Conservation (phyloP, 1,140 invertebrate genomes). For the Nilaparvata lugens region DNA sequence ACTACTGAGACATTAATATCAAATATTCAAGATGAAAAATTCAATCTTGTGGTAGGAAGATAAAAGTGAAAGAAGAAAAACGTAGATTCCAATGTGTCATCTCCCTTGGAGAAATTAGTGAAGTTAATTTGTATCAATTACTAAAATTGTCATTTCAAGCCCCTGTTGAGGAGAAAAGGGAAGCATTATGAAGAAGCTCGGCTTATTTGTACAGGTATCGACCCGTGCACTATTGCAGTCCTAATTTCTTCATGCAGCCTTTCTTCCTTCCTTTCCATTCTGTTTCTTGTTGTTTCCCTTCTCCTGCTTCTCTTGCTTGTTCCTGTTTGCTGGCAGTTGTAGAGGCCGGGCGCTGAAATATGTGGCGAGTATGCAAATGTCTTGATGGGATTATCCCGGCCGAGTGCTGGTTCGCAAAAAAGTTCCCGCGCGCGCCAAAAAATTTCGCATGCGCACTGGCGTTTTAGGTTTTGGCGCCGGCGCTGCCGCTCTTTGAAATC, state of each 20-base stretch:
- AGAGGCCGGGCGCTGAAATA: conserved; percentile 10
- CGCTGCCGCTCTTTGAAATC: conserved; percentile 1
- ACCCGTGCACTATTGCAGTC: conserved; percentile 13
- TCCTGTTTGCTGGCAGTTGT: not conserved
- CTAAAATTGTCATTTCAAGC: not conserved
- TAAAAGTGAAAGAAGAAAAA: no score
- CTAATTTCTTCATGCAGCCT: conserved; percentile 11
- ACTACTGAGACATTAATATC: no score
- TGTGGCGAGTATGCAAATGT: conserved; percentile 18
- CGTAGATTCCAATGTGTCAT: no score
- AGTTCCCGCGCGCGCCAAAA: not conserved
- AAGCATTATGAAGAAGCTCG: not conserved
- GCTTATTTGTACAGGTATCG: conserved; percentile 13
- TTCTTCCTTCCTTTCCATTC: no score
- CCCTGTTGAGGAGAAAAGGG: not conserved
- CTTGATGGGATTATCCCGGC: conserved; percentile 18
- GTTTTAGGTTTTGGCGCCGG: not conserved
- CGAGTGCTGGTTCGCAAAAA: not conserved
- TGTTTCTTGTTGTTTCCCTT: not conserved
- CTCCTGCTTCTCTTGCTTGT: not conserved
- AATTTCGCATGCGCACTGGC: not conserved
- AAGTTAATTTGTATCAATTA: no score
- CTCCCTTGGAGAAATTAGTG: no score
- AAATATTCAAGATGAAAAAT: no score
- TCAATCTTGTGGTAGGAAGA: no score